Conservation (phyloP, 2,888 invertebrate species). For the Phymatocera aterrima region DNA sequence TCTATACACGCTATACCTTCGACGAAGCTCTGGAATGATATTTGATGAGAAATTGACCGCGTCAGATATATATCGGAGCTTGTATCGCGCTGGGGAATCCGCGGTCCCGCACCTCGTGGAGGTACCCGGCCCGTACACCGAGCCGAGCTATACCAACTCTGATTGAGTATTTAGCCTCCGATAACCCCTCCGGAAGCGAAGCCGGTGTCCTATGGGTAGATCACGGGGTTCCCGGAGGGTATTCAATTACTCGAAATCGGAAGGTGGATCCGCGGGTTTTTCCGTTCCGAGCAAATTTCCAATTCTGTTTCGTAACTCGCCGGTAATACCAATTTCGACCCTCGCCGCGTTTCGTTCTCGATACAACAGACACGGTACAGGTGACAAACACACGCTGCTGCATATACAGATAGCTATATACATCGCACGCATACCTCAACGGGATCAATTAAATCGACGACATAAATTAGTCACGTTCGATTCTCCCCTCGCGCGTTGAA, state of each 20-base stretch:
- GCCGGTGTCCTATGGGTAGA: background rate
- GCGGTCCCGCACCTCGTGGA: too few species aligned
- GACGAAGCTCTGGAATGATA: too few species aligned
- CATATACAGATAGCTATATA: background rate
- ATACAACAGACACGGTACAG: too few species aligned
- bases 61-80: too few species aligned
- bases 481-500: background rate
- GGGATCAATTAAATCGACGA: constrained; percentile 7
- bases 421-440: background rate
- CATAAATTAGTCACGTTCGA: constrained; percentile 26
- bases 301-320: background rate
- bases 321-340: constrained; percentile 14
- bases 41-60: too few species aligned
- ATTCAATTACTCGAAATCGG: constrained; percentile 26
- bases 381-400: too few species aligned
- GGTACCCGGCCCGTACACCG: too few species aligned
- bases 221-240: background rate
- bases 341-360: background rate
- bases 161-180: constrained; percentile 16
- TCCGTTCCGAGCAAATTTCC: background rate
- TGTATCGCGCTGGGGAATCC: too few species aligned
- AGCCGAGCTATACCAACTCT: too few species aligned
- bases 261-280: constrained; percentile 15
- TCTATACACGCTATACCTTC: too few species aligned
- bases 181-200: constrained; percentile 10